Conservation (phyloP, 2,888 invertebrate species). For the Ethmia dodecea region DNA sequence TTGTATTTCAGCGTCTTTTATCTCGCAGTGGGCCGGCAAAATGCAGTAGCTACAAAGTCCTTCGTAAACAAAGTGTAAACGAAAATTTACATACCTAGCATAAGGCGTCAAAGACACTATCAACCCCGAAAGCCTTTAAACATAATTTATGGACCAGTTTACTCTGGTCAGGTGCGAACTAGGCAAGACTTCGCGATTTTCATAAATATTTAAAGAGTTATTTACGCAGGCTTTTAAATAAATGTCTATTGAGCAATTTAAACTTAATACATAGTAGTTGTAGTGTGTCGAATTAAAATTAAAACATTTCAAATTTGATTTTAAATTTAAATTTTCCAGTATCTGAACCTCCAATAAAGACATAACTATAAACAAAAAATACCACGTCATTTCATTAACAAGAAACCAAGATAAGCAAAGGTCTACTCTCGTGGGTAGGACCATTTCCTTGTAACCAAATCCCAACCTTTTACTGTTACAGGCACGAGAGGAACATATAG, state of each 20-base stretch:
- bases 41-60: conserved; percentile 49
- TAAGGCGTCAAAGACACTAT: conserved; percentile 24
- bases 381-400: too few relatives aligned
- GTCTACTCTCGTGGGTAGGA: too few relatives aligned
- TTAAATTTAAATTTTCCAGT: too few relatives aligned
- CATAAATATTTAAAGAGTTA: conserved; percentile 35
- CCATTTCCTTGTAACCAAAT: conserved; percentile 23
- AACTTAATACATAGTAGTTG: too few relatives aligned
- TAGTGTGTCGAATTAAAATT: too few relatives aligned
- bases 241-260: too few relatives aligned
- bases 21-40: conserved; percentile 45
- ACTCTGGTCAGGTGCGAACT: conserved; percentile 29
- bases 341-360: too few relatives aligned
- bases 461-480: conserved; percentile 27
- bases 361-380: too few relatives aligned
- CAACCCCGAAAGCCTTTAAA: conserved; percentile 27
- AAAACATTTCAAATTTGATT: too few relatives aligned
- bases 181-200: conserved; percentile 26
- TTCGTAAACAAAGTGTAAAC: conserved; percentile 32
- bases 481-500: conserved; percentile 32
- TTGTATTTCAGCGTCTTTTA: conserved; percentile 61
- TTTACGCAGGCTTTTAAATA: conserved; percentile 7
- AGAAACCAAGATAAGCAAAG: too few relatives aligned
- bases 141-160: conserved; percentile 41
- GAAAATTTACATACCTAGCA: conserved; percentile 28